Percentiles rank a stretch among this genome's conserved stretches.
phyloP scores from a whole-genome alignment of 2,797 vertebrate genomes.

The Myotis findleyi region DNA sequence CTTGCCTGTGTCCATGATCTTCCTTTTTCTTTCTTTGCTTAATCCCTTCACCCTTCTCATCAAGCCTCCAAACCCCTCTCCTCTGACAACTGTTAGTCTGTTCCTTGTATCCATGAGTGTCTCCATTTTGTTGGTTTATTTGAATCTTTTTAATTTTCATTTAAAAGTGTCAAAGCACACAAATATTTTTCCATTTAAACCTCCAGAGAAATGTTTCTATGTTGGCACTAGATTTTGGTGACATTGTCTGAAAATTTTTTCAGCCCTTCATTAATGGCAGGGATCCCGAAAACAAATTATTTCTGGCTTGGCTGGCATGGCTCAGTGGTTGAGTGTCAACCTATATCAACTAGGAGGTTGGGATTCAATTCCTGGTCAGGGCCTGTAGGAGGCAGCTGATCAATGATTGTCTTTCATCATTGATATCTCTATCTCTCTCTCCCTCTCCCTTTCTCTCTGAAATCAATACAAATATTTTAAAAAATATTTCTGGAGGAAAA shows the following conservation, averaged over 20 bases:
- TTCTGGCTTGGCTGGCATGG: slow-evolving; percentile 17
- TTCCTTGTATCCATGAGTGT: neutral
- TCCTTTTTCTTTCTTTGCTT: neutral
- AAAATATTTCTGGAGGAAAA: slow-evolving; percentile 76
- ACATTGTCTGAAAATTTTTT: slow-evolving; percentile 78
- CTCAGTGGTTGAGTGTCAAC: no score
- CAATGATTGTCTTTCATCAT: no score
- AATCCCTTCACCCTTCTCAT: neutral
- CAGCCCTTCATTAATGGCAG: slow-evolving; percentile 75
- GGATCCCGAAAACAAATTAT: slow-evolving; percentile 48
- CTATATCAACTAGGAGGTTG: no score
- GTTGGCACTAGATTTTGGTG: slow-evolving; percentile 17
- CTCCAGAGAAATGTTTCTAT: slow-evolving; percentile 70
- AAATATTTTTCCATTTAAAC: slow-evolving; percentile 46
- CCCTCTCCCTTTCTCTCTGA: no score
- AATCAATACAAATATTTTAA: no score
- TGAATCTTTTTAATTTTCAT: slow-evolving; percentile 78
- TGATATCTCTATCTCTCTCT: no score
- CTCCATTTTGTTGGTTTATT: neutral
- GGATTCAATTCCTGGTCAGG: no score
- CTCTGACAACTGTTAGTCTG: neutral
- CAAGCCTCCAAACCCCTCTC: neutral
- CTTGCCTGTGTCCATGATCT: neutral
- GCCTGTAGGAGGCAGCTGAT: no score
- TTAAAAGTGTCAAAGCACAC: slow-evolving; percentile 72